Evolutionary conservation across 2,888 invertebrate species (phyloP).

Genomic region (Gerosis bhagava): DNA sequence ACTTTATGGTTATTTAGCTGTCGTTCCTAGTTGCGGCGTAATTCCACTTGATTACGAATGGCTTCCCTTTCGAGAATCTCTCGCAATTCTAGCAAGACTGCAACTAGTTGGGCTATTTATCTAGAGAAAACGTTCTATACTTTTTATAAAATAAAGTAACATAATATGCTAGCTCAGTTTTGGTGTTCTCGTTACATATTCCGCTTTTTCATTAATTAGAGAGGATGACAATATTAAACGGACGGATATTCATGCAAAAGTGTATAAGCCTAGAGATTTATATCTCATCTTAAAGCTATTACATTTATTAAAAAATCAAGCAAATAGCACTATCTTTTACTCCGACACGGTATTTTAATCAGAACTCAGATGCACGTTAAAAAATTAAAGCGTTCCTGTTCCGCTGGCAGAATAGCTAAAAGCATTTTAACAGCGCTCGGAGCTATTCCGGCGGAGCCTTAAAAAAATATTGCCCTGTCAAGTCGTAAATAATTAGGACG

Average conservation of each 20-base stretch:
- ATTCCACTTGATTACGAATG: slow-evolving; percentile 14
- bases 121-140: neutral
- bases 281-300: slow-evolving; percentile 21
- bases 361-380: slow-evolving; percentile 23
- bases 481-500: slow-evolving; percentile 27
- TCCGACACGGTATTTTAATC: slow-evolving; percentile 25
- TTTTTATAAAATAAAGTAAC: no score
- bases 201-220: neutral
- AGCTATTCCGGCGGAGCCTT: slow-evolving; percentile 25
- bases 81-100: neutral
- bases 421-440: slow-evolving; percentile 23
- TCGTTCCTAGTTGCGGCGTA: slow-evolving; percentile 11
- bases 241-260: neutral
- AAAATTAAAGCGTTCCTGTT: slow-evolving; percentile 20
- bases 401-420: slow-evolving; percentile 25
- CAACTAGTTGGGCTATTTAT: neutral
- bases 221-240: neutral
- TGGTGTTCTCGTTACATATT: no score
- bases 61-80: slow-evolving; percentile 3
- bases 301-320: slow-evolving; percentile 22
- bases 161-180: no score
- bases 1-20: slow-evolving; percentile 18
- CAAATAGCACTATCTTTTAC: slow-evolving; percentile 22
- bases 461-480: slow-evolving; percentile 27
- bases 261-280: no score